Evolutionary conservation across 2,113 vertebrate genomes (phyloP), one percentile per base, ranked within the genome.

Genomic region (Gallinago jamesoni): DNA sequence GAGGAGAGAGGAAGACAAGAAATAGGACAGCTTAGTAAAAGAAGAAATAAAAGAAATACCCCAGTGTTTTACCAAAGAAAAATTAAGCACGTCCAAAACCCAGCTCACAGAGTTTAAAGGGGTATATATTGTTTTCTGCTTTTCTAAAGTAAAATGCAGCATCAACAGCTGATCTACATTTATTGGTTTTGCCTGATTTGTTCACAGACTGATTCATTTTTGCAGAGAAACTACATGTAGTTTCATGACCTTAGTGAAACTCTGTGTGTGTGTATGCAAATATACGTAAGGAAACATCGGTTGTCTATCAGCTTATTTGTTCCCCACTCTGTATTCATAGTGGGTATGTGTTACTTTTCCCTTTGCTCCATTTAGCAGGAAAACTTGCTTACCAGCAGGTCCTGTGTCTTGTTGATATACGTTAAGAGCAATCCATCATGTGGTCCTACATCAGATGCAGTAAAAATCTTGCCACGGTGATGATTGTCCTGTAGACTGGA

Each of bases 331-430:
- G 12, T 69, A 53, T 41, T 62, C 45, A 28, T 0, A 75, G 20
- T 3, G 35, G 22, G 7, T 41, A 37, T 6, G 5, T 30, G 35
- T 50, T 56, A 48, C 24, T 89, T 90, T 55, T 23, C 16, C 35
- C 53, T 28, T 11, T 69, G 70, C 14, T 85, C 33, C 22, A 28
- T 57, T 56, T 47, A 77, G 33, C 19, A 35, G 33, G 64, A 77
- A 55, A 78, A 56, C 12, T 75, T 0, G 4, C 72, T 96, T 98
- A 98, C 98, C 98, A 98, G 81, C 37, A 97, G 78, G 92, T 98
- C 97, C 39, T 90, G 95, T 23, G 96, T 96, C 91, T 97, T 96
- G 91, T 97, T 97, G 77, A 96, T 19, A 3, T 80, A 83, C 9
- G 94, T 94, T 70, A 98, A 93, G 70, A 98, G 89, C 31, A 97